Evolutionary conservation across 2,888 invertebrate genomes (phyloP).

Genomic region (Teleiodes luculella): DNA sequence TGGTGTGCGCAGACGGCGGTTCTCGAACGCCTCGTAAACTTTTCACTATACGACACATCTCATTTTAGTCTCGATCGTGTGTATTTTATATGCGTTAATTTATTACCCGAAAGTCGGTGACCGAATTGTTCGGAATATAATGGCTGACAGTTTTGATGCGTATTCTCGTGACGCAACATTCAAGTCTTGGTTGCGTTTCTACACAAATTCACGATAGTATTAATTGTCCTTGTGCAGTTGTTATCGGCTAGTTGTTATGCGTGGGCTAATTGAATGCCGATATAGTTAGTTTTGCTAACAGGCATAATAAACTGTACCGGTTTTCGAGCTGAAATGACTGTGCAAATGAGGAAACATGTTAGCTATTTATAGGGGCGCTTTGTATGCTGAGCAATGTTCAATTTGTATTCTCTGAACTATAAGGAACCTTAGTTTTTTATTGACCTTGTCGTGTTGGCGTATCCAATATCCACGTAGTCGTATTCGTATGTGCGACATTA

Average conservation of each 20-base stretch:
- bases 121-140: conserved; percentile 38
- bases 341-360: conserved; percentile 24
- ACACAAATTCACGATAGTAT: not conserved
- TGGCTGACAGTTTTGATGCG: conserved; percentile 27
- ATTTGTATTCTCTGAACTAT: conserved; percentile 40
- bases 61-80: conserved; percentile 60
- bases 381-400: conserved; percentile 30
- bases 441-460: conserved; percentile 45
- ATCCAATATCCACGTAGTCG: not conserved
- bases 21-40: conserved; percentile 65
- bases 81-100: conserved; percentile 61
- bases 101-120: conserved; percentile 41
- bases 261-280: conserved; percentile 11
- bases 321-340: conserved; percentile 23
- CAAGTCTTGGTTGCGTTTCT: not conserved
- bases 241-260: conserved; percentile 15
- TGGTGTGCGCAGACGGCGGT: conserved; percentile 72
- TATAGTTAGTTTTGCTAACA: conserved; percentile 9
- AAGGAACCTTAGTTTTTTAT: too few relatives aligned
- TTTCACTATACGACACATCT: conserved; percentile 65
- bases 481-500: too few relatives aligned
- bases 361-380: conserved; percentile 23
- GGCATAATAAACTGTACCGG: conserved; percentile 20
- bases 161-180: conserved; percentile 25
- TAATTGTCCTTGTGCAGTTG: conserved; percentile 10